Evolutionary conservation across 2,888 invertebrate species (phyloP).

Genomic region (Oscheius sp.): DNA sequence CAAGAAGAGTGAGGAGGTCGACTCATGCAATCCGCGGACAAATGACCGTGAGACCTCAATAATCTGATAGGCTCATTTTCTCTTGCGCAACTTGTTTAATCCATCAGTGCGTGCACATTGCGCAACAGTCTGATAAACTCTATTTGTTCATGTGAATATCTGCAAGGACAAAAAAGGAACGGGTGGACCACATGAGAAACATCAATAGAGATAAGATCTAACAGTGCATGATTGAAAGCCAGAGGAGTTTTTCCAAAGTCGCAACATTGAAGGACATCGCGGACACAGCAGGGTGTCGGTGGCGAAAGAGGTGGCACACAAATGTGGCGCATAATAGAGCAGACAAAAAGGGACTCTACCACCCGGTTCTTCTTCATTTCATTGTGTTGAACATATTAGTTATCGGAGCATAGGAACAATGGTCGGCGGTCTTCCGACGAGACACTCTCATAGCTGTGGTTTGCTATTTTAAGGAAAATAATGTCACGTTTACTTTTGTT

Average conservation of each 20-base stretch:
- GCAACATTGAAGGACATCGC: conserved; percentile 28
- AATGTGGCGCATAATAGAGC: no score
- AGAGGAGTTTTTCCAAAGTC: conserved; percentile 13
- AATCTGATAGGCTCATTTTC: not conserved
- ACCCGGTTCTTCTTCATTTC: no score
- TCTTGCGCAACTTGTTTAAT: conserved; percentile 15
- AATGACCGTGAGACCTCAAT: not conserved
- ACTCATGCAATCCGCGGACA: not conserved
- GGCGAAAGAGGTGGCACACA: not conserved
- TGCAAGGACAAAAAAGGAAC: not conserved
- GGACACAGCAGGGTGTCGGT: conserved; percentile 10
- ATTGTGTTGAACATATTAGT: no score
- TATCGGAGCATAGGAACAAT: no score
- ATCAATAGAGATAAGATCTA: conserved; percentile 24
- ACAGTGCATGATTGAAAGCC: conserved; percentile 16
- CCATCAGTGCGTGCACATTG: conserved; percentile 9
- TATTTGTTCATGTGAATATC: not conserved
- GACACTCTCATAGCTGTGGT: no score
- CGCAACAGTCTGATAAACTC: conserved; percentile 11
- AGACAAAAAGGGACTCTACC: no score
- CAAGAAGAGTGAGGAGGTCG: not conserved
- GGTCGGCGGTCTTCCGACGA: no score
- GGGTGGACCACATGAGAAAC: not conserved
- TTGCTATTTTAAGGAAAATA: no score
- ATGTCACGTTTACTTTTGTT: no score